Percentiles rank a stretch among this genome's conserved stretches.
Evolutionary conservation across 2,888 invertebrate species (phyloP).

Genomic region (Dynastes tityus): DNA sequence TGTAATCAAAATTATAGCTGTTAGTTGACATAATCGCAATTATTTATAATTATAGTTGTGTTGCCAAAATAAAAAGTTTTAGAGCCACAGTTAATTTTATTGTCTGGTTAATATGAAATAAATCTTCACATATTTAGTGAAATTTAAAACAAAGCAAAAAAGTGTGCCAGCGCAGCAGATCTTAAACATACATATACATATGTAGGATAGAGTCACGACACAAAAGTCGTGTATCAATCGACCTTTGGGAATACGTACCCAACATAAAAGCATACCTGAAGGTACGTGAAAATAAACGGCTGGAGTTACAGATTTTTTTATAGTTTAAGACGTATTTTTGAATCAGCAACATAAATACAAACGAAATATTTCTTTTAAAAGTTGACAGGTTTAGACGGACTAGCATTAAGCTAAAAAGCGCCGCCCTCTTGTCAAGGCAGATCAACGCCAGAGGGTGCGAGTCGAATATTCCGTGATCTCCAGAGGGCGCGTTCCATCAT

Average conservation of each 20-base stretch:
- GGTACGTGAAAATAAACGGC: constrained; percentile 27
- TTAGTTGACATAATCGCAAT: too few relatives aligned
- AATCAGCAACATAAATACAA: constrained; percentile 49
- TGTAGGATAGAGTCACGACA: constrained; percentile 34
- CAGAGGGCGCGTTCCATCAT: constrained; percentile 59
- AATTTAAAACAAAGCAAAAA: constrained; percentile 15
- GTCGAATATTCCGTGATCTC: constrained; percentile 58
- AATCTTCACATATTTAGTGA: constrained; percentile 15
- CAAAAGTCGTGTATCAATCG: constrained; percentile 43
- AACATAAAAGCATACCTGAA: constrained; percentile 19
- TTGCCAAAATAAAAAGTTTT: too few relatives aligned
- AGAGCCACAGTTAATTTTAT: too few relatives aligned
- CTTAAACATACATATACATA: not conserved
- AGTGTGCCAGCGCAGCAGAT: not conserved
- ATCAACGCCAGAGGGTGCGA: constrained; percentile 48
- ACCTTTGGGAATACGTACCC: constrained; percentile 34
- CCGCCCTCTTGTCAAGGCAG: constrained; percentile 54
- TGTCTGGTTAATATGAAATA: not conserved
- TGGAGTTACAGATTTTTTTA: constrained; percentile 25
- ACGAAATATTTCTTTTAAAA: constrained; percentile 49
- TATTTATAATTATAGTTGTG: too few relatives aligned
- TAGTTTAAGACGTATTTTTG: constrained; percentile 38
- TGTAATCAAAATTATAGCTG: too few relatives aligned
- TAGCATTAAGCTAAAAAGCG: constrained; percentile 50
- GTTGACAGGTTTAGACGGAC: constrained; percentile 50